phyloP scores from a whole-genome alignment of 2,888 invertebrate species.

The Pseudanteris insignis region DNA sequence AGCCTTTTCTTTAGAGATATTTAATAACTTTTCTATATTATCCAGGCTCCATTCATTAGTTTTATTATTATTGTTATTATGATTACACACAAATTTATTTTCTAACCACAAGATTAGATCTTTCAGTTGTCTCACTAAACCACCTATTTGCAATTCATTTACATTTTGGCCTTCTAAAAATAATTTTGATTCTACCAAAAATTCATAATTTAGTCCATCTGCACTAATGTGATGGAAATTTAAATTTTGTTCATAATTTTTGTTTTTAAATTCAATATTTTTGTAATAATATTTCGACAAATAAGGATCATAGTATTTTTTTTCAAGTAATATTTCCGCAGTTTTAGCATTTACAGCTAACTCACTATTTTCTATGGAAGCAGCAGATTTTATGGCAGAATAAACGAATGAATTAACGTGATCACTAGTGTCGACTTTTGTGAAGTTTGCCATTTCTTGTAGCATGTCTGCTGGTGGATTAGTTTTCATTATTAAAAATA shows the following conservation, averaged over 20 bases:
- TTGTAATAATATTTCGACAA: conserved; percentile 62
- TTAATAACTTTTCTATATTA: conserved; percentile 70
- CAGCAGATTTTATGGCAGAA: conserved; percentile 71
- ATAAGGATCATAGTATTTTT: conserved; percentile 65
- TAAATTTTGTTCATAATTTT: too few relatives aligned
- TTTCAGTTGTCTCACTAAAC: too few relatives aligned
- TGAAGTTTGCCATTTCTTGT: conserved; percentile 76
- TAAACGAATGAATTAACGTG: conserved; percentile 76
- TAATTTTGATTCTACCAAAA: too few relatives aligned
- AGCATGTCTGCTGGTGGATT: conserved; percentile 73
- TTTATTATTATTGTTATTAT: too few relatives aligned
- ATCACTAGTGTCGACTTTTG: conserved; percentile 72
- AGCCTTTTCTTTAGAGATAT: conserved; percentile 68
- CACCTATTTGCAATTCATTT: too few relatives aligned
- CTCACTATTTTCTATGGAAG: conserved; percentile 67
- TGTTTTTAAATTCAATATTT: too few relatives aligned
- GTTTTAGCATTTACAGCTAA: conserved; percentile 65
- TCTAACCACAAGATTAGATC: too few relatives aligned
- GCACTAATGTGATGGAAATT: too few relatives aligned
- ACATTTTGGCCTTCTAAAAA: too few relatives aligned
- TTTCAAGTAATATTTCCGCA: conserved; percentile 63
- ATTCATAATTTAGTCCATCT: too few relatives aligned
- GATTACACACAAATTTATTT: too few relatives aligned
- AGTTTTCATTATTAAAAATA: conserved; percentile 71
- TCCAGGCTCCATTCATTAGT: conserved; percentile 50